A percentile compares a stretch with the other conserved stretches of the same genome.
These are phyloP conservation scores for Arctopsyche grandis DNA, from an alignment of 1,140 invertebrate genomes.

Conservation along the genomic window DNA sequence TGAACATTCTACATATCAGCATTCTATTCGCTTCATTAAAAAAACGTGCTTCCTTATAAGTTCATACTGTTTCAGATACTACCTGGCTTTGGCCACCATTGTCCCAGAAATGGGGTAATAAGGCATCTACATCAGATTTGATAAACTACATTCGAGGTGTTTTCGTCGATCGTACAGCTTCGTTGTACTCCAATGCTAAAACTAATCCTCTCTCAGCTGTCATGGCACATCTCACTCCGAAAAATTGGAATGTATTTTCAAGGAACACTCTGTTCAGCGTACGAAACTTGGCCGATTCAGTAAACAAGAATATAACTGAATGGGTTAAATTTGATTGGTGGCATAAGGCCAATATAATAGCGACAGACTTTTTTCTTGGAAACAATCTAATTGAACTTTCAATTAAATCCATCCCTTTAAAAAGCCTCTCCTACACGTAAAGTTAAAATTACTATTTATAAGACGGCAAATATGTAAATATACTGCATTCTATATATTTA, in stretches of 20 bases:
- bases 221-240: slow-evolving; percentile 79
- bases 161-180: slow-evolving; percentile 58
- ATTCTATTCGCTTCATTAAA: too few species aligned
- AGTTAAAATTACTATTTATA: too few species aligned
- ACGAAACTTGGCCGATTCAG: slow-evolving; percentile 70
- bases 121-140: slow-evolving; percentile 64
- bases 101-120: slow-evolving; percentile 71
- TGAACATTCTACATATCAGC: too few species aligned
- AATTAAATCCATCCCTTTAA: slow-evolving; percentile 65
- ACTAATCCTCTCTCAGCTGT: slow-evolving; percentile 71
- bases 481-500: too few species aligned
- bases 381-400: slow-evolving; percentile 75
- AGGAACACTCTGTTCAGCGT: slow-evolving; percentile 66
- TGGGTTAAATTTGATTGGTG: slow-evolving; percentile 72
- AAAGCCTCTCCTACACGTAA: slow-evolving; percentile 18
- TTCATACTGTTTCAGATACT: slow-evolving; percentile 59
- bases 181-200: too few species aligned
- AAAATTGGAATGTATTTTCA: slow-evolving; percentile 69
- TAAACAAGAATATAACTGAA: slow-evolving; percentile 71
- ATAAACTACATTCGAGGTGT: slow-evolving; percentile 64
- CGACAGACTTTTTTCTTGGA: slow-evolving; percentile 77
- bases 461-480: too few species aligned
- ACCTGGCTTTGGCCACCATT: slow-evolving; percentile 72
- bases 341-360: slow-evolving; percentile 72
- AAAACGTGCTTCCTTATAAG: too few species aligned